Conservation (phyloP, 2,888 invertebrate species). For the Campopleginae sp. region DNA sequence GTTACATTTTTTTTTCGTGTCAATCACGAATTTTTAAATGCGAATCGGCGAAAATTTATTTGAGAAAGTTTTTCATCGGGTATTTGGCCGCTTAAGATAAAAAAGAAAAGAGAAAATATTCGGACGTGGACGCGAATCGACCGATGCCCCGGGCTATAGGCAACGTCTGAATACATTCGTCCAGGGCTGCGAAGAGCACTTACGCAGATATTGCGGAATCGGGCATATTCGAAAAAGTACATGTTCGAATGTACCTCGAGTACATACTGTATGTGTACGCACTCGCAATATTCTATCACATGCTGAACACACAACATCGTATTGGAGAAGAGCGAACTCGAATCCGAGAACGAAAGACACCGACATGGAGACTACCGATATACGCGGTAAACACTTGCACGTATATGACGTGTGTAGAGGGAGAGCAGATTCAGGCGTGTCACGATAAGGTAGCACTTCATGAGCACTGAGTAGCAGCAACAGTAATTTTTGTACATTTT, state of each 20-base stretch:
- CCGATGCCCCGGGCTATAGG: conserved; percentile 13
- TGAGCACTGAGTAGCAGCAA: no score
- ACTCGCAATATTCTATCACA: conserved; percentile 10
- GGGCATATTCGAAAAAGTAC: conserved; percentile 39
- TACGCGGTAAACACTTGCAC: background rate
- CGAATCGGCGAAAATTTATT: background rate
- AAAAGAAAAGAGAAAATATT: background rate
- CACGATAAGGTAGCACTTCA: background rate
- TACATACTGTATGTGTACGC: background rate
- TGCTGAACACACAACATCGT: background rate
- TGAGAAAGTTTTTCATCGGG: background rate
- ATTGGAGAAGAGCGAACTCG: conserved; percentile 2
- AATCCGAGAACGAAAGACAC: background rate
- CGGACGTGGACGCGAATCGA: background rate
- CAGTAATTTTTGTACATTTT: no score
- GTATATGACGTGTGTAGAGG: background rate
- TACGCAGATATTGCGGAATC: conserved; percentile 32
- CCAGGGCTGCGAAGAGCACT: background rate
- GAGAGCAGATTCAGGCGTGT: conserved; percentile 36
- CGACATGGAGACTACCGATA: no score
- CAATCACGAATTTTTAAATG: background rate
- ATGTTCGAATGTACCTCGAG: background rate
- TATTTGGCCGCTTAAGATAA: background rate
- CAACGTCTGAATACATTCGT: no score
- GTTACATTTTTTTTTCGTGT: background rate